Evolutionary conservation across 2,888 invertebrate species (phyloP).

Genomic region (Epinotia brunnichana): DNA sequence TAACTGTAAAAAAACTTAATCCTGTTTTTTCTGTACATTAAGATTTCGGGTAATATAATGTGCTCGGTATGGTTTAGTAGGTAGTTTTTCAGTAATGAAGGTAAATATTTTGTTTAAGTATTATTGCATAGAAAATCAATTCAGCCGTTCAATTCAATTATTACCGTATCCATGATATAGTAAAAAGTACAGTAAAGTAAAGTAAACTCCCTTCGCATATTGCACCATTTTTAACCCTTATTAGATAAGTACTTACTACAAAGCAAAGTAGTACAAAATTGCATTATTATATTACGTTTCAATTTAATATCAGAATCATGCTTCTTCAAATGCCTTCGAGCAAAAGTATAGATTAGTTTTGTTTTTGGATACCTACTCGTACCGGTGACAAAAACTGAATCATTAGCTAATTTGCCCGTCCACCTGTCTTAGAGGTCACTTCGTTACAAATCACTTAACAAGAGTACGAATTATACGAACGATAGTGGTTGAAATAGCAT

Average conservation of each 20-base stretch:
- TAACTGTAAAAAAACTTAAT: conserved; percentile 11
- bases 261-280: background rate
- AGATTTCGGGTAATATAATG: background rate
- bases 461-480: conserved; percentile 12
- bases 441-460: conserved; percentile 9
- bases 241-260: background rate
- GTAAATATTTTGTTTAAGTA: background rate
- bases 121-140: conserved; percentile 4
- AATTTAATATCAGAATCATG: background rate
- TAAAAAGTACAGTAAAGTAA: too few species aligned
- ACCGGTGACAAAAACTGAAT: background rate
- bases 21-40: conserved; percentile 10
- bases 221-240: background rate
- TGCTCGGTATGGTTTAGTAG: background rate
- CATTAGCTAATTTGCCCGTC: background rate
- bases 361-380: background rate
- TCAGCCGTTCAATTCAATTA: too few species aligned
- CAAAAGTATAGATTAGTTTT: background rate
- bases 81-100: conserved; percentile 8
- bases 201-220: background rate
- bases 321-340: background rate
- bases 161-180: background rate
- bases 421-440: conserved; percentile 11
- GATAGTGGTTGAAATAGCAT: conserved; percentile 50
- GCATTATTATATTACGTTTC: background rate